Evolutionary conservation across 2,113 vertebrate species (phyloP).

Genomic region (Propithecus coquereli): DNA sequence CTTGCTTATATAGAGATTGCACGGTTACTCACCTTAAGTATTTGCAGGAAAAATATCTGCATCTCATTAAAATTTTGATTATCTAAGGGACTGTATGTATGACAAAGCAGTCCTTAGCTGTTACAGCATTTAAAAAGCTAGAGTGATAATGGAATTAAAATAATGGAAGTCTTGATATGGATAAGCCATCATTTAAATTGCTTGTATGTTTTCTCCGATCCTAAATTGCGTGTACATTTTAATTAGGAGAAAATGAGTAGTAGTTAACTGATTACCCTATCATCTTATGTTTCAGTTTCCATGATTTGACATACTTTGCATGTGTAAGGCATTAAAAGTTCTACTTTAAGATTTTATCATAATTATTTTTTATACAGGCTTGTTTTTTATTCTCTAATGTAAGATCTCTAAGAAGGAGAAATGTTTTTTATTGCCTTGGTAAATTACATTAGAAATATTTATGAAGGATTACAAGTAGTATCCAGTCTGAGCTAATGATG

Average conservation of each 20-base stretch:
- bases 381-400: conserved; percentile 20
- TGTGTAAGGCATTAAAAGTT: conserved; percentile 1
- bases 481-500: background rate
- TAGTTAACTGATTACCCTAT: background rate
- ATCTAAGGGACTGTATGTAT: background rate
- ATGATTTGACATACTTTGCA: background rate
- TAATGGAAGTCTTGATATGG: background rate
- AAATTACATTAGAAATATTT: conserved; percentile 38
- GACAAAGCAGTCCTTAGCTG: background rate
- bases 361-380: background rate
- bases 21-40: background rate
- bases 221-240: background rate
- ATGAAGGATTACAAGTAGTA: conserved; percentile 30
- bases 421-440: background rate
- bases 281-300: background rate
- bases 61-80: background rate
- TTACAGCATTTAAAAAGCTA: background rate
- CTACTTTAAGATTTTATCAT: conserved; percentile 10
- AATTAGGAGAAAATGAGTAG: background rate
- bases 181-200: background rate
- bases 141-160: background rate
- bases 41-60: background rate
- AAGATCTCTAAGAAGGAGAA: conserved; percentile 9
- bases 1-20: background rate
- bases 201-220: background rate